phyloP scores from a whole-genome alignment of 35 echinoderm and acorn worm genomes.

The Amphiura filiformis region DNA sequence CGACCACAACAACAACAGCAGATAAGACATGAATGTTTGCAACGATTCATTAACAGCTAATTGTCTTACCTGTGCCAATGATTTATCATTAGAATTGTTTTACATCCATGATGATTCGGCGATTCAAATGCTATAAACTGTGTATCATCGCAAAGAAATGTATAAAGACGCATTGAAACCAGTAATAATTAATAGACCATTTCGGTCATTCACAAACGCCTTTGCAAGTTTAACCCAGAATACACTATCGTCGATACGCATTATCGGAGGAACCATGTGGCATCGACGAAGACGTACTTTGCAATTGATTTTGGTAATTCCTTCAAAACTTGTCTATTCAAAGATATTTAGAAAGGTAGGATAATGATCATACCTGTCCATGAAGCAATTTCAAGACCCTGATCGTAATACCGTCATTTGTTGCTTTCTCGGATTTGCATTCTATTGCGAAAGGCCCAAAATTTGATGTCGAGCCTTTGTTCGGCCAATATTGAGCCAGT shows the following conservation, averaged over 20 bases:
- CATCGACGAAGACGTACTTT: not conserved
- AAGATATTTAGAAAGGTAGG: not conserved
- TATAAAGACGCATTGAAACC: not conserved
- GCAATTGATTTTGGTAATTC: not conserved
- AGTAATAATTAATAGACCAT: not conserved
- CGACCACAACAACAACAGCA: not conserved
- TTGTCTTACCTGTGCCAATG: too few species aligned
- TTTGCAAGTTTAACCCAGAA: not conserved
- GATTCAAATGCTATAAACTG: too few species aligned
- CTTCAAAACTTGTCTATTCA: not conserved
- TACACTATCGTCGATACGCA: not conserved
- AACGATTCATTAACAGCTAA: too few species aligned
- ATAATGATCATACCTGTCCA: not conserved
- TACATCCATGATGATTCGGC: not conserved
- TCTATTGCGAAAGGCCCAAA: not conserved
- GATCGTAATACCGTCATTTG: not conserved
- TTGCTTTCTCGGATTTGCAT: not conserved
- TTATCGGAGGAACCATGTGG: not conserved
- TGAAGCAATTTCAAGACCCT: not conserved
- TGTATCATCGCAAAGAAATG: too few species aligned
- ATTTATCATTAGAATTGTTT: not conserved
- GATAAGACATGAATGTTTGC: not conserved
- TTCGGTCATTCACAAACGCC: not conserved
- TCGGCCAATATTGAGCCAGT: not conserved
- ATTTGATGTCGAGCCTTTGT: not conserved